Evolutionary conservation across 1,140 invertebrate genomes (phyloP).

Genomic region (Drosophila arizonae): DNA sequence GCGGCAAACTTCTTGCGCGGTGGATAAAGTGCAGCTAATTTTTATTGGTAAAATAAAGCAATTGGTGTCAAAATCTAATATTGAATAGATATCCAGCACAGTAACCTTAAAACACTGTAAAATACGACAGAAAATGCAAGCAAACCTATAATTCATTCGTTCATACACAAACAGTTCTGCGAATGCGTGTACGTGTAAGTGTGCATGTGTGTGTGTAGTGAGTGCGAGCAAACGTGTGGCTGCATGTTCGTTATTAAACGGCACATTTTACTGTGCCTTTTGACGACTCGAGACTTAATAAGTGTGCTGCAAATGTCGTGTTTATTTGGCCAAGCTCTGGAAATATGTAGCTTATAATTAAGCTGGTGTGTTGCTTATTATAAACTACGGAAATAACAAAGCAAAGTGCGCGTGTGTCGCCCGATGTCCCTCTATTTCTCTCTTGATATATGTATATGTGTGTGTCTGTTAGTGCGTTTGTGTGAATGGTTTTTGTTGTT

Average conservation of each 20-base stretch:
- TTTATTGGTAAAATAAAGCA: conserved; percentile 41
- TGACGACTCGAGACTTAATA: conserved; percentile 16
- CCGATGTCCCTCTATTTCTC: conserved; percentile 1
- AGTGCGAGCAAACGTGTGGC: conserved; percentile 9
- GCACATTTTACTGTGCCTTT: conserved; percentile 44
- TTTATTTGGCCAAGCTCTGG: conserved; percentile 26
- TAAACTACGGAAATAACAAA: conserved; percentile 57
- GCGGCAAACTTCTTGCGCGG: conserved; percentile 70
- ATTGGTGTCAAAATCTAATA: conserved; percentile 21
- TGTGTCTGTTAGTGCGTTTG: conserved; percentile 11
- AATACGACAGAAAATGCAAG: conserved; percentile 2
- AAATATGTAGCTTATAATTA: conserved; percentile 36
- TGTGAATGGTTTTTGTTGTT: conserved; percentile 64
- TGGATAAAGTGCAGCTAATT: conserved; percentile 54
- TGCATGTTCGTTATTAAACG: conserved; percentile 42
- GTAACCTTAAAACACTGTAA: conserved; percentile 14
- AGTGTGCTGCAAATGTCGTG: conserved; percentile 29
- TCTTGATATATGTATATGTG: conserved; percentile 5
- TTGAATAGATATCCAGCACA: conserved; percentile 4
- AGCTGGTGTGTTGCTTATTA: conserved; percentile 8
- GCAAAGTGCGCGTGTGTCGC: conserved; percentile 47
- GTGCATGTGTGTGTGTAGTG: conserved; percentile 1
- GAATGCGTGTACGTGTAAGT: conserved; percentile 27
- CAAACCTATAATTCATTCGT: conserved; percentile 23
- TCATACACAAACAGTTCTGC: conserved; percentile 36